Evolutionary conservation across 1,140 invertebrate species (phyloP), one percentile per base, ranked within the genome.

Genomic region (Dryas iulia): DNA sequence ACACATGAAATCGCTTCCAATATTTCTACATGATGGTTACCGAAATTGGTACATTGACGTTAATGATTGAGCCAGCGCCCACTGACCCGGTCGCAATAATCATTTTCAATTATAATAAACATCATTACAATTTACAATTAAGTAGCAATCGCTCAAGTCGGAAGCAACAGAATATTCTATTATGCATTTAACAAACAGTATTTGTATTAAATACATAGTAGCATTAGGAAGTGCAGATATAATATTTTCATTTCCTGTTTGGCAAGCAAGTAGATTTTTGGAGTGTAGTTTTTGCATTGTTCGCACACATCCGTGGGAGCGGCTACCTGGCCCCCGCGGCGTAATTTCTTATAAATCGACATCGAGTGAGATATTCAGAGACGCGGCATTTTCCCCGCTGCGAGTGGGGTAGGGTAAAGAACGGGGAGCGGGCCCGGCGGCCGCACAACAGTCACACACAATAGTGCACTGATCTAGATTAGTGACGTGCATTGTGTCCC

Each of bases 201-300:
- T 69, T 52, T 31, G 26, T 28, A n/a, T n/a, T n/a, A 28, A 6
- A 21, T 64, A 33, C 67, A 59, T 69, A 69, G 66, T 69, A 69
- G 61, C 56, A 69, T 78, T 77, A 82, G 81, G 83, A 87, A 88
- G 85, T 76, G 68, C 58, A 78, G 71, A 83, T 87, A 86, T 84
- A 90, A 84, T 86, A 86, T 90, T 88, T 89, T 86, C 82, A 85
- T 89, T 89, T 91, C 89, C 87, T 90, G 87, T 91, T 87, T 89
- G 80, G 73, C 56, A 72, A 75, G 71, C 66, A 72, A 80, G 77
- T 77, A 77, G 81, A 78, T 74, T 79, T 87, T 89, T 83, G 69
- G 74, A 83, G 84, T 75, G 81, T 73, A 80, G 81, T 89, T 91
- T 89, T 87, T 88, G 81, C 79, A 81, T 86, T 88, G 77, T 83